phyloP scores from a whole-genome alignment of 2,113 vertebrate species.

The Sorex fumeus region DNA sequence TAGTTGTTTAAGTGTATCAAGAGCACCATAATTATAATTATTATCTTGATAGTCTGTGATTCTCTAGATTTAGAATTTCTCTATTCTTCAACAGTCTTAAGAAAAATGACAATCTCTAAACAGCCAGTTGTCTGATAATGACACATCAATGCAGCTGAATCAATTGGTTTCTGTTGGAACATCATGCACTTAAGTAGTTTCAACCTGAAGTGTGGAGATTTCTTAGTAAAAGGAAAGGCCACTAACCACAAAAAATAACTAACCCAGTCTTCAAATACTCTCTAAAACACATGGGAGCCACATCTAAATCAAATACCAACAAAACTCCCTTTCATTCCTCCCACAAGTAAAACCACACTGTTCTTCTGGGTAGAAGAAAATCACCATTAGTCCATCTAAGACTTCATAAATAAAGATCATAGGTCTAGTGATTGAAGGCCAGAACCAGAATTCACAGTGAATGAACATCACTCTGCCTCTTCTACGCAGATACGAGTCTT shows the following conservation, averaged over 20 bases:
- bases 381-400: not conserved
- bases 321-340: not conserved
- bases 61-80: conserved; percentile 22
- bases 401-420: not conserved
- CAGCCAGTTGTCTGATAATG: not conserved
- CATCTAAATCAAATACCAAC: conserved; percentile 1
- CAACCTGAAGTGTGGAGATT: not conserved
- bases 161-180: not conserved
- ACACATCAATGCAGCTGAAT: not conserved
- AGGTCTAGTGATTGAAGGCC: not conserved
- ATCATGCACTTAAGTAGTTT: not conserved
- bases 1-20: not conserved
- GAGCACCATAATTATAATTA: not conserved
- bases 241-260: not conserved
- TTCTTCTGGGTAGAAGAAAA: not conserved
- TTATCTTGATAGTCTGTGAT: not conserved
- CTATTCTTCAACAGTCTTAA: not conserved
- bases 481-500: not conserved
- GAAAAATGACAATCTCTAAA: conserved; percentile 11
- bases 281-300: not conserved
- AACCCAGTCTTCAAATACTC: not conserved
- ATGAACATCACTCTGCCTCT: not conserved
- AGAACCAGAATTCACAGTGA: not conserved
- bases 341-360: not conserved
- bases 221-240: not conserved